Evolutionary conservation across 2,888 invertebrate species (phyloP), one percentile per base, ranked within the genome.

Genomic region (Lamellibrachia columna): DNA sequence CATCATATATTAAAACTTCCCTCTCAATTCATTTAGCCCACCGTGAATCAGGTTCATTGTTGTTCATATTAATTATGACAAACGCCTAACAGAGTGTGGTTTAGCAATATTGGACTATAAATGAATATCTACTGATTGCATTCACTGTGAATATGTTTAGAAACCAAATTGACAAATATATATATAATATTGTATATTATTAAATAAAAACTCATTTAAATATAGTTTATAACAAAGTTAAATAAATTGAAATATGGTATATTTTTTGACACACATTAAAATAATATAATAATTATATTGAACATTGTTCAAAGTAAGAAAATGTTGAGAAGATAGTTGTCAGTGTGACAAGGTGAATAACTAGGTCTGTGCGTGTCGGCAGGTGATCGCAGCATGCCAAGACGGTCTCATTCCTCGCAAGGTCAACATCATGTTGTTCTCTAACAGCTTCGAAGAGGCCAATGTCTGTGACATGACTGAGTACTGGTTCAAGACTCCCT

Each of bases 401-500:
- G 97, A 97, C 8, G 96, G 97, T 93, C 97, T 98, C 96, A 97
- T 96, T 0, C 97, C 98, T 0, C 97, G 98, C 92, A 97, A 97
- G 40, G 98, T 98, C 58, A 98, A 98, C 95, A 97, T 98, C 15
- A 97, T 98, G 96, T 96, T 98, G 53, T 96, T 97, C n/a, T 97
- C 98, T 8, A 97, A 97, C 95, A 97, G 97, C 91, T 97, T 97
- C 95, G 96, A 96, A 92, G 95, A 96, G 91, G 96, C 96, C 55
- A 95, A 97, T 40, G 95, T 96, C 0, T 98, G 98, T 95, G 97
- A 98, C 94, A 97, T 97, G 94, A 95, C 94, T 75, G 98, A 98
- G 96, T 97, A 97, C 93, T 99, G 98, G 98, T 98, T 98, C 96
- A 97, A 98, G 92, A 98, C 98, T 0, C 97, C 98, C 94, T 99